Evolutionary conservation across 2,888 invertebrate species (phyloP).

Genomic region (Timema podura): DNA sequence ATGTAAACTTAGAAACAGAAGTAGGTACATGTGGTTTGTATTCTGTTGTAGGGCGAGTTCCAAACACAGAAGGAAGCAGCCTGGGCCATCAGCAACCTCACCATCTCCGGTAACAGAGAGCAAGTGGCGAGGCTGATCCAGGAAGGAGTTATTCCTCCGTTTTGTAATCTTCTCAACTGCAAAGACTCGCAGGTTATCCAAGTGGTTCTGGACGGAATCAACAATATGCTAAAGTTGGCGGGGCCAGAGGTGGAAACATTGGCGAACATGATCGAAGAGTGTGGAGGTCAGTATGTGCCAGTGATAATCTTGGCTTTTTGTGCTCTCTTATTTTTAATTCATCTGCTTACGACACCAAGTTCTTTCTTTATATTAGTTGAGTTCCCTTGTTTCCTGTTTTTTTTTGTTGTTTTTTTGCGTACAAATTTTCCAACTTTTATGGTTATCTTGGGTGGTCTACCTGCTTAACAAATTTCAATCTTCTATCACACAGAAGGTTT

Average conservation of each 20-base stretch:
- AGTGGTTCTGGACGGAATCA: conserved; percentile 94
- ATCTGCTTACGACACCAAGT: too few relatives aligned
- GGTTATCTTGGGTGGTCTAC: too few relatives aligned
- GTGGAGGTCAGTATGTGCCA: conserved; percentile 63
- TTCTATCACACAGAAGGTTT: too few relatives aligned
- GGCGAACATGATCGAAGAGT: conserved; percentile 93
- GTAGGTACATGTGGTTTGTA: too few relatives aligned
- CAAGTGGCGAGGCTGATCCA: conserved; percentile 86
- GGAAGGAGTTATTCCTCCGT: conserved; percentile 90
- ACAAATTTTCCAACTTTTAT: too few relatives aligned
- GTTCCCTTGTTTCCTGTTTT: too few relatives aligned
- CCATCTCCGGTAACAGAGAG: conserved; percentile 92
- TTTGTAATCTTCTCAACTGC: conserved; percentile 91
- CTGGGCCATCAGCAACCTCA: conserved; percentile 99
- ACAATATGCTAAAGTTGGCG: conserved; percentile 98
- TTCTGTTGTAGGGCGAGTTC: conserved; percentile 68
- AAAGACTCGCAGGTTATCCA: conserved; percentile 91
- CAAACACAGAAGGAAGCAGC: conserved; percentile 99
- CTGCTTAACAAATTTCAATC: too few relatives aligned
- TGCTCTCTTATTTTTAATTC: too few relatives aligned
- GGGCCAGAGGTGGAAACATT: conserved; percentile 76
- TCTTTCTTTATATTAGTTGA: too few relatives aligned
- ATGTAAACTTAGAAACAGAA: too few relatives aligned
- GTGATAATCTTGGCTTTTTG: too few relatives aligned
- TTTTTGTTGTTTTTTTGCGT: too few relatives aligned